phyloP scores from a whole-genome alignment of 2,888 invertebrate species.

The Tortrix viridana region DNA sequence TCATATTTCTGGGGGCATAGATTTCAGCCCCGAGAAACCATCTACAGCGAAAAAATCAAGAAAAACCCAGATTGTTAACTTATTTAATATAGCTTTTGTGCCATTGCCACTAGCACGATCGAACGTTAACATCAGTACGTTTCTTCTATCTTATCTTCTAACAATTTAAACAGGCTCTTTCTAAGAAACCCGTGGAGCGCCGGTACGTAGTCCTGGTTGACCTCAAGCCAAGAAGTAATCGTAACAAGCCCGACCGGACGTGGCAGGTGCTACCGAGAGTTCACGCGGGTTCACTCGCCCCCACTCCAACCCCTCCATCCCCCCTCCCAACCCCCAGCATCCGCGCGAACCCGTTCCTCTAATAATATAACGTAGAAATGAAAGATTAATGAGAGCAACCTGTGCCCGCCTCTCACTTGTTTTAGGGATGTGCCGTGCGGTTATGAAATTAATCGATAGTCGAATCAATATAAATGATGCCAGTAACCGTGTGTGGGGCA shows the following conservation, averaged over 20 bases:
- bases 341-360: constrained; percentile 83
- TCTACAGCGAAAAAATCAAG: too few species aligned
- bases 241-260: constrained; percentile 62
- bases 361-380: constrained; percentile 84
- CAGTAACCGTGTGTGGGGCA: too few species aligned
- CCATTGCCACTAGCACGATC: too few species aligned
- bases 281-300: constrained; percentile 79
- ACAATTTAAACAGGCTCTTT: too few species aligned
- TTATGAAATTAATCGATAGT: constrained; percentile 39
- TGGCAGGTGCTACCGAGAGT: constrained; percentile 82
- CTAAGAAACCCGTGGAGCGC: not conserved
- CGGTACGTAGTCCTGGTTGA: constrained; percentile 13
- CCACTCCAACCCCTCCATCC: constrained; percentile 47
- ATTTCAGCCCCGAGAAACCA: too few species aligned
- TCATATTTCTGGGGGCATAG: too few species aligned
- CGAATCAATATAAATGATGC: constrained; percentile 33
- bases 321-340: constrained; percentile 63
- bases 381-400: constrained; percentile 84
- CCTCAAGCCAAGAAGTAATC: constrained; percentile 31
- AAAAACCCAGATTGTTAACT: too few species aligned
- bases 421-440: constrained; percentile 52
- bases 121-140: too few species aligned
- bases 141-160: too few species aligned
- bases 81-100: too few species aligned
- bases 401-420: constrained; percentile 81